Evolutionary conservation across 2,888 invertebrate genomes (phyloP), one percentile per base, ranked within the genome.

Genomic region (Brachyopa scutellaris): DNA sequence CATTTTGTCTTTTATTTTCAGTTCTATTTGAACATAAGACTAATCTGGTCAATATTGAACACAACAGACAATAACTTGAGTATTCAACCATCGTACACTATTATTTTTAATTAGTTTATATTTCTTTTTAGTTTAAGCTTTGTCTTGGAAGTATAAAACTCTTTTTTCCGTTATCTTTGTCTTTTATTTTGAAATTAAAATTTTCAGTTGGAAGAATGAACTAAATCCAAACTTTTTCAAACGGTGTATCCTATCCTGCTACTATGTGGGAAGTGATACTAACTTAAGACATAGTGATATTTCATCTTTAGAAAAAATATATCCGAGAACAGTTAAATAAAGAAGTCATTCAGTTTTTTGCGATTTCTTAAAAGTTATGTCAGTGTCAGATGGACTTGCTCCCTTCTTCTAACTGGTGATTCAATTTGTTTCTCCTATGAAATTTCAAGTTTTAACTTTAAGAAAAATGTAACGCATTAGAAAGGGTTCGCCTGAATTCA

Each of bases 381-480:
- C n/a, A n/a, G 11, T n/a, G 4, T 17, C 7, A 21, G 8, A 9
- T 21, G 21, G 26, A 26, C 9, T 9, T 23, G 4, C 3, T 21
- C 11, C 15, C 11, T 9, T 8, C 21, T n/a, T 13, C 45, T 9
- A 6, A 2, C 45, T 21, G 21, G 9, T 5, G 45, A n/a, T 13
- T n/a, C 49, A 42, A 31, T 51, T 31, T 13, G 9, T 51, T 31
- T 26, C 29, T n/a, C n/a, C n/a, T n/a, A n/a, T n/a, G n/a, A n/a
- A n/a, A n/a, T n/a, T n/a, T n/a, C n/a, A n/a, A n/a, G n/a, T n/a
- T n/a, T n/a, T n/a, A n/a, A n/a, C n/a, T n/a, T n/a, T n/a, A n/a
- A n/a, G n/a, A n/a, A n/a, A n/a, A n/a, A n/a, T n/a, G n/a, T n/a
- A n/a, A n/a, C n/a, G n/a, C n/a, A n/a, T n/a, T n/a, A n/a, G n/a